phyloP scores from a whole-genome alignment of 2,888 invertebrate genomes.

The Netelia fuscicornis region DNA sequence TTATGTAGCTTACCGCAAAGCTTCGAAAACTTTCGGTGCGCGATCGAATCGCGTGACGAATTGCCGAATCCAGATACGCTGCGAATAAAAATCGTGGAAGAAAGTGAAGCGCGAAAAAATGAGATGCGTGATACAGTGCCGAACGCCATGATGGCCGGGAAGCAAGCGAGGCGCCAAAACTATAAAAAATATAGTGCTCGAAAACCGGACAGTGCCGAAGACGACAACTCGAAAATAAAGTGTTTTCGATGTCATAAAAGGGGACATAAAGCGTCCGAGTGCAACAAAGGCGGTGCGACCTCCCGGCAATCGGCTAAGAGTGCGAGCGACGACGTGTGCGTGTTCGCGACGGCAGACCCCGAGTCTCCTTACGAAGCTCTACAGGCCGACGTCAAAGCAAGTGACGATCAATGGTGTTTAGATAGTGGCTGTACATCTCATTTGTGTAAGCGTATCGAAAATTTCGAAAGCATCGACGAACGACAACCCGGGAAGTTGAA shows the following conservation, averaged over 20 bases:
- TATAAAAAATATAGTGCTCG: neutral
- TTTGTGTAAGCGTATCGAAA: constrained; percentile 45
- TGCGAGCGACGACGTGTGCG: constrained; percentile 36
- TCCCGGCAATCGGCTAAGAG: constrained; percentile 32
- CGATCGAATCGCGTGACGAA: too few relatives aligned
- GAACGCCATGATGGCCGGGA: too few relatives aligned
- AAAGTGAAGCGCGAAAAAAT: too few relatives aligned
- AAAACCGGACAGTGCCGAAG: constrained; percentile 20
- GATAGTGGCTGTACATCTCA: constrained; percentile 67
- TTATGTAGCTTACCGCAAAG: too few relatives aligned
- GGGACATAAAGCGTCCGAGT: constrained; percentile 37
- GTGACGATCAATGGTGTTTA: constrained; percentile 52
- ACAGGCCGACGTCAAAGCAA: constrained; percentile 11
- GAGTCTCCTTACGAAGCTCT: constrained; percentile 6
- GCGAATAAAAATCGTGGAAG: too few relatives aligned
- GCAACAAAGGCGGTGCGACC: constrained; percentile 2
- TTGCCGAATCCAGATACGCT: too few relatives aligned
- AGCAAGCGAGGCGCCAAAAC: too few relatives aligned
- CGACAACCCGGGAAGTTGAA: constrained; percentile 54
- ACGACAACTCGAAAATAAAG: constrained; percentile 16
- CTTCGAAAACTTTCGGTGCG: too few relatives aligned
- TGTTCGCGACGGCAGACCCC: constrained; percentile 22
- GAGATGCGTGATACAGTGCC: too few relatives aligned
- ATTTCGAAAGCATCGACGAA: constrained; percentile 53
- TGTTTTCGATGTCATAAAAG: constrained; percentile 49